A percentile compares a stretch with the other conserved stretches of the same genome.
Conservation (phyloP, 2,888 invertebrate genomes). For the Scaptomyza tumidula region DNA sequence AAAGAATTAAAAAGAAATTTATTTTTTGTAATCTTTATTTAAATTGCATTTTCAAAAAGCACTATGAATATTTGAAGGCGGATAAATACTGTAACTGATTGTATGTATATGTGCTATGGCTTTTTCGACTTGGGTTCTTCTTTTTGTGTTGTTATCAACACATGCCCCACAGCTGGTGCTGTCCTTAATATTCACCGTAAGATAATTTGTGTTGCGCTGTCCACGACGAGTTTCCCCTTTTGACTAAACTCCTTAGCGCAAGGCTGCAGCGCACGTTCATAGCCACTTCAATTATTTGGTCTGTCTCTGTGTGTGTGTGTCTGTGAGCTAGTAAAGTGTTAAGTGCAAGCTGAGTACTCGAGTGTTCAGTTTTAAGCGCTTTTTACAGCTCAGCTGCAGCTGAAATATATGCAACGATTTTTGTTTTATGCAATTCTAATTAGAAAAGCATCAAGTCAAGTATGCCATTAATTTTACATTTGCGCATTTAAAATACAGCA, state of each 20-base stretch:
- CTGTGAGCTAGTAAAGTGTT: slow-evolving; percentile 48
- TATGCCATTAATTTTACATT: slow-evolving; percentile 76
- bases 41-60: background rate
- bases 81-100: background rate
- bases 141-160: background rate
- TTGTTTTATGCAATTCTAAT: slow-evolving; percentile 72
- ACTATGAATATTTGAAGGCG: background rate
- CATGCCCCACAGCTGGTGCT: background rate
- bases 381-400: slow-evolving; percentile 35
- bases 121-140: background rate
- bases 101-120: background rate
- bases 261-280: slow-evolving; percentile 55
- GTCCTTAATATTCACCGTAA: background rate
- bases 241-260: slow-evolving; percentile 15
- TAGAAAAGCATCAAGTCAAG: slow-evolving; percentile 73
- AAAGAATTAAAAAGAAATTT: background rate
- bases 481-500: slow-evolving; percentile 65
- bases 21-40: background rate
- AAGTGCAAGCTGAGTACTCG: slow-evolving; percentile 61
- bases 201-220: slow-evolving; percentile 29
- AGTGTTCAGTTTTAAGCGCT: slow-evolving; percentile 53
- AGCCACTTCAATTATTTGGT: slow-evolving; percentile 56
- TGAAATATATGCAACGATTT: slow-evolving; percentile 58
- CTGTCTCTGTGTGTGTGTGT: slow-evolving; percentile 18
- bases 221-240: slow-evolving; percentile 13